Evolutionary conservation across 2,113 vertebrate genomes (phyloP).

Genomic region (Triplophysa rosa): DNA sequence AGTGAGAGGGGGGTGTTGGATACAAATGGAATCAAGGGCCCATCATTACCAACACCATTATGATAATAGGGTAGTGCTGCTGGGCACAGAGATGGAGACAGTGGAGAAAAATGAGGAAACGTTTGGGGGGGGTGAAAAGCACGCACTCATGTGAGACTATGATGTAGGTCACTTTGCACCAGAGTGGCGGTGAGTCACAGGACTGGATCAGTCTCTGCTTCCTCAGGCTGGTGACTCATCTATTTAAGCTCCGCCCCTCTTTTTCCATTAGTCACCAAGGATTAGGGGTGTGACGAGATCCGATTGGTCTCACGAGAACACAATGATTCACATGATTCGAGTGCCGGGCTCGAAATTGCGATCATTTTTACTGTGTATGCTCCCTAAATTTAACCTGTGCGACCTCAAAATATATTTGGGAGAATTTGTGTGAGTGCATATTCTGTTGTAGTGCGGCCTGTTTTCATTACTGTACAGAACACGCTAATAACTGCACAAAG

Average conservation of each 20-base stretch:
- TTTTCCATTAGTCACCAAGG: not conserved
- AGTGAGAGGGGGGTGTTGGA: conserved; percentile 10
- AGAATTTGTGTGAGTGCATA: too few species aligned
- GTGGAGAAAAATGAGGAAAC: conserved; percentile 30
- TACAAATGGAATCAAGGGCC: conserved; percentile 30
- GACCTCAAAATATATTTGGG: too few species aligned
- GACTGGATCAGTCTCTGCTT: conserved; percentile 29
- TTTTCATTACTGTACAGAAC: too few species aligned
- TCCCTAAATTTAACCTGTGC: too few species aligned
- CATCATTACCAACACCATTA: conserved; percentile 24
- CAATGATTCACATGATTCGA: too few species aligned
- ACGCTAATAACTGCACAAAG: too few species aligned
- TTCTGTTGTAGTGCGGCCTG: too few species aligned
- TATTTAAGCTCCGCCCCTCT: not conserved
- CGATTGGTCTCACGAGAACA: too few species aligned
- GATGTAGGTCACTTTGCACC: conserved; percentile 51
- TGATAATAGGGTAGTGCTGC: conserved; percentile 32
- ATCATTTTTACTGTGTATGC: too few species aligned
- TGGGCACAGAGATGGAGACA: conserved; percentile 16
- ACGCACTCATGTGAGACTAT: conserved; percentile 17
- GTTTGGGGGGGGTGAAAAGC: conserved; percentile 8
- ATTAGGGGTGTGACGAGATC: too few species aligned
- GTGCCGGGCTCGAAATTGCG: too few species aligned
- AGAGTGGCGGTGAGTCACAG: conserved; percentile 38
- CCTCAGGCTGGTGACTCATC: conserved; percentile 26